Percentiles rank a stretch among this genome's conserved stretches.
These are phyloP conservation scores for Calosoma granatense DNA, from an alignment of 1,140 invertebrate genomes.

Conservation along the genomic window DNA sequence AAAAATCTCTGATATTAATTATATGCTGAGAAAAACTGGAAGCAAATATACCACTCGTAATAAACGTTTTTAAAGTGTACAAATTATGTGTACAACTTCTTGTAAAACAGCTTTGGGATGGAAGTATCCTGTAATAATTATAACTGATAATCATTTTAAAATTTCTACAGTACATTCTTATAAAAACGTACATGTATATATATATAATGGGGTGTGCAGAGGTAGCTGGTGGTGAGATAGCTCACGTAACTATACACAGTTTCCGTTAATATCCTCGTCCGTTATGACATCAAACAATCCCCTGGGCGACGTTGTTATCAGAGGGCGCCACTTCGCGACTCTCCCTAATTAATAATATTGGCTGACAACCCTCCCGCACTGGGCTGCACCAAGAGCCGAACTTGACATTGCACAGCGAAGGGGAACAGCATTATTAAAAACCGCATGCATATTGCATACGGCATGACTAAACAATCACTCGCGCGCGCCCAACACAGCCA, in stretches of 20 bases:
- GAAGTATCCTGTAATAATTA: too few species aligned
- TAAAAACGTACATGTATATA: too few species aligned
- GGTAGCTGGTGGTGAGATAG: not conserved
- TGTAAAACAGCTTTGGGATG: too few species aligned
- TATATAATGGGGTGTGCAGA: too few species aligned
- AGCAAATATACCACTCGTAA: too few species aligned
- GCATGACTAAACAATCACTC: conserved; percentile 5
- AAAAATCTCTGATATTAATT: not conserved
- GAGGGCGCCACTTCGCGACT: not conserved
- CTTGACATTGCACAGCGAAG: not conserved
- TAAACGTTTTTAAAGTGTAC: not conserved
- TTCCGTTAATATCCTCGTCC: not conserved
- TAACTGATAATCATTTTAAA: too few species aligned
- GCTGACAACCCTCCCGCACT: not conserved
- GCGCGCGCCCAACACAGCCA: not conserved
- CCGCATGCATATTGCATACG: conserved; percentile 5
- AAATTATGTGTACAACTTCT: too few species aligned
- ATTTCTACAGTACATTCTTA: too few species aligned
- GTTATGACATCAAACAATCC: conserved; percentile 1
- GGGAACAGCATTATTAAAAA: conserved; percentile 5
- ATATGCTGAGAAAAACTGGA: not conserved
- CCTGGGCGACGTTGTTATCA: not conserved
- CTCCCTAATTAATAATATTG: conserved; percentile 7
- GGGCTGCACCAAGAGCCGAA: too few species aligned
- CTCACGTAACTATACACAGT: too few species aligned